A percentile compares a stretch with the other conserved stretches of the same genome.
phyloP scores from a whole-genome alignment of 2,113 vertebrate genomes.

The Raja brachyura region DNA sequence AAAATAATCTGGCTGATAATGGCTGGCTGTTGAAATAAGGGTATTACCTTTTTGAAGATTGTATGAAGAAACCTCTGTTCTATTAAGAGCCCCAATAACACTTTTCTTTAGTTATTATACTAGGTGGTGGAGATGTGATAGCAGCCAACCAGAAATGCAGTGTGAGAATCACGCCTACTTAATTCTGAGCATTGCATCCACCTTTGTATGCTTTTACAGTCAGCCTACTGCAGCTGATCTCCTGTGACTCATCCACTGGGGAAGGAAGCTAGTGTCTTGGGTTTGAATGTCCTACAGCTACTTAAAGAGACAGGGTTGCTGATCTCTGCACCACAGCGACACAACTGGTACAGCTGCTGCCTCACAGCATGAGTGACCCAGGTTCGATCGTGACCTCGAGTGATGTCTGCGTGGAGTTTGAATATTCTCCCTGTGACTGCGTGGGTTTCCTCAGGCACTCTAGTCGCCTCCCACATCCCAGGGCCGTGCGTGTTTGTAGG shows the following conservation, averaged over 20 bases:
- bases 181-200: neutral
- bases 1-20: neutral
- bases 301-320: neutral
- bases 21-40: neutral
- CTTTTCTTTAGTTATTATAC: neutral
- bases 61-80: neutral
- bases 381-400: no score
- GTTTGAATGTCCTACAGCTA: neutral
- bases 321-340: neutral
- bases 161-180: neutral
- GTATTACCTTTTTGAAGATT: neutral
- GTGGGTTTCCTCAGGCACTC: no score
- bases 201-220: neutral
- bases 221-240: neutral
- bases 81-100: neutral
- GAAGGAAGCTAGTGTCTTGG: neutral
- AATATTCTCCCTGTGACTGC: no score
- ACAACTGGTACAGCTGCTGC: no score
- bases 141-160: slow-evolving; percentile 6
- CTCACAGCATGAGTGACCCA: no score
- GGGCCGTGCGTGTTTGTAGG: no score
- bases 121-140: neutral
- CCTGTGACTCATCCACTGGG: neutral
- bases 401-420: no score
- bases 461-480: no score